Conservation (phyloP, 2,888 invertebrate species). For the Ornithoptera alexandrae region DNA sequence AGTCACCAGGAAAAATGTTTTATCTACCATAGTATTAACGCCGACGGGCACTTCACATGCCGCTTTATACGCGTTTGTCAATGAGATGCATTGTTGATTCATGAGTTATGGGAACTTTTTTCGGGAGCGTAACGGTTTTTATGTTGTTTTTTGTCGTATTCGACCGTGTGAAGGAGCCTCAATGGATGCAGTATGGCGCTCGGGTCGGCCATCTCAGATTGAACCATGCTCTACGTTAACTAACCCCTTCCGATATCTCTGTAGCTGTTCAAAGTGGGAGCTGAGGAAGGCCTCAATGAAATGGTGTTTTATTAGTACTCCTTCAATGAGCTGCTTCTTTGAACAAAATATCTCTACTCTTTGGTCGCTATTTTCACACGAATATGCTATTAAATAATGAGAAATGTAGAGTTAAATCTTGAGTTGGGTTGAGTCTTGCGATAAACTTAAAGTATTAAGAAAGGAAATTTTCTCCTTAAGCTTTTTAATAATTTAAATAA, state of each 20-base stretch:
- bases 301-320: constrained; percentile 49
- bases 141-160: constrained; percentile 76
- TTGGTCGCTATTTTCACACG: constrained; percentile 70
- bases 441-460: too few species aligned
- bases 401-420: background rate
- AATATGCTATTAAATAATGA: constrained; percentile 35
- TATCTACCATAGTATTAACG: constrained; percentile 22
- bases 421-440: too few species aligned
- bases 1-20: constrained; percentile 4
- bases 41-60: constrained; percentile 35
- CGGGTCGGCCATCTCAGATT: constrained; percentile 47
- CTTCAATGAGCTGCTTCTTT: constrained; percentile 73
- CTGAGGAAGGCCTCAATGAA: constrained; percentile 44
- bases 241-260: constrained; percentile 33
- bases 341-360: constrained; percentile 56
- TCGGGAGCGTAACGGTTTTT: constrained; percentile 77
- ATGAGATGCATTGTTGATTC: constrained; percentile 62
- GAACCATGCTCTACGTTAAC: constrained; percentile 45
- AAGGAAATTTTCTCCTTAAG: too few species aligned
- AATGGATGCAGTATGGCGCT: constrained; percentile 72
- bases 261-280: constrained; percentile 36
- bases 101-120: constrained; percentile 74
- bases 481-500: too few species aligned
- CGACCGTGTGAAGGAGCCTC: constrained; percentile 76
- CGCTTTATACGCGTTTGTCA: constrained; percentile 51